phyloP scores from a whole-genome alignment of 2,888 invertebrate species.

The Omphaloscelis lunosa region DNA sequence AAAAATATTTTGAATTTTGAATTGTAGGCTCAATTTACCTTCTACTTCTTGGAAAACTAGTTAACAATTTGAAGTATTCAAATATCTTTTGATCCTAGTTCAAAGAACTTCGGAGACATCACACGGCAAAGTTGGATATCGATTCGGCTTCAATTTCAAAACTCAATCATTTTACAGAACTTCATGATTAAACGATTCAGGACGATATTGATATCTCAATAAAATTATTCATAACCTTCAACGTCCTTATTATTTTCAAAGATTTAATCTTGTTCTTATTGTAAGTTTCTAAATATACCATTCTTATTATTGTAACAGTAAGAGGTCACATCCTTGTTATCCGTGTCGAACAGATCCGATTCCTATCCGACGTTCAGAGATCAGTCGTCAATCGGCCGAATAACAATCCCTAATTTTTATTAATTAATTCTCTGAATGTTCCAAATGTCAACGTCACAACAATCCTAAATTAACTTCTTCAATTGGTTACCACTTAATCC shows the following conservation, averaged over 20 bases:
- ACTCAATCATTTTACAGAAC: slow-evolving; percentile 36
- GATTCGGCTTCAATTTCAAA: slow-evolving; percentile 40
- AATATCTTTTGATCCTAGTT: slow-evolving; percentile 39
- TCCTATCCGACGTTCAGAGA: not conserved
- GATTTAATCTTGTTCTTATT: not conserved
- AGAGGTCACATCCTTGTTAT: slow-evolving; percentile 21
- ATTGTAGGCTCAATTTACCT: slow-evolving; percentile 29
- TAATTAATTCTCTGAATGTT: slow-evolving; percentile 38
- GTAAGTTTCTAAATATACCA: not conserved
- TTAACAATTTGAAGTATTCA: slow-evolving; percentile 25
- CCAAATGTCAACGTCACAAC: slow-evolving; percentile 29
- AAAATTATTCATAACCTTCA: slow-evolving; percentile 16
- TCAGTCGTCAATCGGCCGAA: slow-evolving; percentile 5
- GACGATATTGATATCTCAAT: slow-evolving; percentile 30
- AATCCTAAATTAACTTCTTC: slow-evolving; percentile 68
- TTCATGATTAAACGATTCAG: slow-evolving; percentile 29
- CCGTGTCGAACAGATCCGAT: not conserved
- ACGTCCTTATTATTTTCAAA: slow-evolving; percentile 19
- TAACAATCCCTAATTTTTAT: slow-evolving; percentile 21
- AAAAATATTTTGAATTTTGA: no score
- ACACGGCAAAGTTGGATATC: slow-evolving; percentile 31
- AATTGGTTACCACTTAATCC: slow-evolving; percentile 78
- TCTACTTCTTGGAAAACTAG: slow-evolving; percentile 17
- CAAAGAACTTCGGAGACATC: slow-evolving; percentile 21
- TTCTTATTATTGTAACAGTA: not conserved